Base-by-base conservation (phyloP, 2,797 vertebrate genomes). In the Limnodromus scolopaceus region DNA sequence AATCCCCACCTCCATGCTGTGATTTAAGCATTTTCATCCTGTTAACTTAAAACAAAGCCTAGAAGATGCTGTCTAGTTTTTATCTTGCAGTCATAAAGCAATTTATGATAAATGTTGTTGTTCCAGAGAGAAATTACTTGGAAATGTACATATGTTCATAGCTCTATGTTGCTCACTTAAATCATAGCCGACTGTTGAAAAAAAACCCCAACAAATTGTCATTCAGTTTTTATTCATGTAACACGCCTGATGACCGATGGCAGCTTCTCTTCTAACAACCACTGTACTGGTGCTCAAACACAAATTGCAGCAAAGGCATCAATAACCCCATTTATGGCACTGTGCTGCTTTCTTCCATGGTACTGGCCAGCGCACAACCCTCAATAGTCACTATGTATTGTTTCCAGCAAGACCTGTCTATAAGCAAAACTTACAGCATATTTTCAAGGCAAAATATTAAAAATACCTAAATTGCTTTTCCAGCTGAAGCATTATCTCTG, bases 101-200 rank as follows among this genome's bases (percentile, higher is more conserved):
- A 92, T 96, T 94, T 82, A 72, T 78, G 76, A 87, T 72, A 74
- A 94, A 77, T 55, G 53, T 43, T 92, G 68, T 66, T 96, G 54
- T 93, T 95, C 41, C n/a, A 89, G 76, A 78, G 58, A 60, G n/a
- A 92, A 95, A 72, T 82, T 49, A 69, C 89, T 86, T 71, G 36
- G 49, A 93, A 84, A 92, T 45, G n/a, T 91, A 66, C 54, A n/a
- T 41, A 64, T 61, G 53, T 61, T 91, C 68, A 38, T 36, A 71
- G 65, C 60, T 94, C 64, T 53, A 36, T 13, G 12, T 54, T 45
- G 58, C 49, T 78, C 45, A 55, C 89, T 82, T 91, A 89, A 92
- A 86, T 92, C 28, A 19, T 75, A 93, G 80, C 55, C 36, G 22
- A 39, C 68, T 53, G 45, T 49, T 92, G 76, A 20, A 57, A 16